Conservation (phyloP, 2,797 vertebrate genomes). For the Sciurus vulgaris region DNA sequence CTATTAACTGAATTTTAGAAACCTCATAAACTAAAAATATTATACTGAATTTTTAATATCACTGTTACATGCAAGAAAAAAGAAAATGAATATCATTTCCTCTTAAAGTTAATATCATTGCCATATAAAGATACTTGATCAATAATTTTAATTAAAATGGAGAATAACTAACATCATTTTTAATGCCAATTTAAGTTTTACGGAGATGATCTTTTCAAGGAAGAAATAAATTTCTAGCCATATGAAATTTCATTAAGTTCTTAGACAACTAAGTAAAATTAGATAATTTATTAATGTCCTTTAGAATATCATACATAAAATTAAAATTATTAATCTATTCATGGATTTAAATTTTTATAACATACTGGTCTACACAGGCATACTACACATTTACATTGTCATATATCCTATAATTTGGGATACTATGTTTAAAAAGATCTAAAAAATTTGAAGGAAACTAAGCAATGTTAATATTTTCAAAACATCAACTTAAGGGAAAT, state of each 20-base stretch:
- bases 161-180: conserved; percentile 39
- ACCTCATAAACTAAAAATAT: conserved; percentile 24
- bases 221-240: conserved; percentile 18
- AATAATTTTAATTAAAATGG: conserved; percentile 73
- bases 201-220: conserved; percentile 27
- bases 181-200: conserved; percentile 49
- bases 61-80: neutral
- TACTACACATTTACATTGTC: neutral
- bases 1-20: conserved; percentile 72
- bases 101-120: neutral
- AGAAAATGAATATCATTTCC: neutral
- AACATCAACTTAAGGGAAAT: neutral
- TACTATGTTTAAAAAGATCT: neutral
- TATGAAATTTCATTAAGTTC: conserved; percentile 54
- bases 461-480: neutral
- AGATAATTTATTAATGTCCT: conserved; percentile 54
- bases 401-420: neutral
- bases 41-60: conserved; percentile 63
- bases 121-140: conserved; percentile 37
- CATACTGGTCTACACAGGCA: neutral
- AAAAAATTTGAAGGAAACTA: neutral
- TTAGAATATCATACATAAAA: neutral
- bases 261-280: conserved; percentile 33
- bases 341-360: neutral
- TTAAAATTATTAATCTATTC: conserved; percentile 42